Evolutionary conservation across 2,888 invertebrate species (phyloP).

Genomic region (Ophion obscuratus): DNA sequence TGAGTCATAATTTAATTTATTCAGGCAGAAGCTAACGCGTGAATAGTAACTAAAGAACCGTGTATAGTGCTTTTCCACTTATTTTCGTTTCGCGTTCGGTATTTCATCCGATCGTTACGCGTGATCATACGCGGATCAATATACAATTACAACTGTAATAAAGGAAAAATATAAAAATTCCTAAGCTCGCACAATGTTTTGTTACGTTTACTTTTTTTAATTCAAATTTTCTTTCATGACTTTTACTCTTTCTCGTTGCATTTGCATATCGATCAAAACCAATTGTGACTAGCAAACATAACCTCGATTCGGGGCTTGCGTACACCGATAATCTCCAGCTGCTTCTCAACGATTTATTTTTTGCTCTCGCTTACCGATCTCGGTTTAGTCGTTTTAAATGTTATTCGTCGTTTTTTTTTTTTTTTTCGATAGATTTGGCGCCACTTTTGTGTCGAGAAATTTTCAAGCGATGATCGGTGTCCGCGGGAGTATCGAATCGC

Average conservation of each 20-base stretch:
- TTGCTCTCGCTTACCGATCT: conserved; percentile 3
- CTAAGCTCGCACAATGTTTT: conserved; percentile 72
- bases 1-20: conserved; percentile 63
- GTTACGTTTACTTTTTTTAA: conserved; percentile 66
- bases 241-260: conserved; percentile 68
- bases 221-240: conserved; percentile 44
- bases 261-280: conserved; percentile 74
- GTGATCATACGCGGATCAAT: conserved; percentile 42
- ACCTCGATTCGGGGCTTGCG: conserved; percentile 76
- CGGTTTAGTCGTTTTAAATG: not conserved
- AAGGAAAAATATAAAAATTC: conserved; percentile 69
- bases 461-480: conserved; percentile 65
- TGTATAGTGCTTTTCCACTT: conserved; percentile 61
- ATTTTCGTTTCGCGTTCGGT: conserved; percentile 33
- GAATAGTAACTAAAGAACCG: conserved; percentile 83
- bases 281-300: conserved; percentile 84
- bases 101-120: conserved; percentile 49
- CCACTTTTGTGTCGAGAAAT: conserved; percentile 46
- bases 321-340: conserved; percentile 75
- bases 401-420: conserved; percentile 15
- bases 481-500: conserved; percentile 70
- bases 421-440: conserved; percentile 16
- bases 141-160: conserved; percentile 58
- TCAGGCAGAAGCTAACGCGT: conserved; percentile 70
- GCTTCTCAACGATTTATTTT: conserved; percentile 21